phyloP scores from a whole-genome alignment of 2,113 vertebrate species.

The Cebus imitator region DNA sequence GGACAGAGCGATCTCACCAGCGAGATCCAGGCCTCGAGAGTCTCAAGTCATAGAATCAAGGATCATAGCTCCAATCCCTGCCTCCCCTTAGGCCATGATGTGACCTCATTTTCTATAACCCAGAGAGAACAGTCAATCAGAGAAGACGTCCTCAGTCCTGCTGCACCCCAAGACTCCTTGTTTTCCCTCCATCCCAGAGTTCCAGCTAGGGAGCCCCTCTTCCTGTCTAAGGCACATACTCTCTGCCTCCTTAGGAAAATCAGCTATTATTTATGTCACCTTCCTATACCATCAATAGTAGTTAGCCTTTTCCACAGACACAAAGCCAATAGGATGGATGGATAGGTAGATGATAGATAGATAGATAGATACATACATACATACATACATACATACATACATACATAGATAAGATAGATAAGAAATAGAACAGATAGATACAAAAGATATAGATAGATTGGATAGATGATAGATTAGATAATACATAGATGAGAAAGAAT shows the following conservation, averaged over 20 bases:
- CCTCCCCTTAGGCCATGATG: background rate
- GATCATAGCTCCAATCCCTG: background rate
- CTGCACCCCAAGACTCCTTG: fast-evolving
- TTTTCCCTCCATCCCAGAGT: background rate
- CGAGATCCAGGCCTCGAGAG: background rate
- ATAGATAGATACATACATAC: background rate
- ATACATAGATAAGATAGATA: no score
- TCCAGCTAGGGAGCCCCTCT: background rate
- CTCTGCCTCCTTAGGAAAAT: background rate
- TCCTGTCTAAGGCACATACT: background rate
- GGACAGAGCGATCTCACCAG: background rate
- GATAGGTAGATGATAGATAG: background rate
- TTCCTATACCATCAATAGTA: background rate
- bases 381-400: no score
- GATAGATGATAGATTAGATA: no score
- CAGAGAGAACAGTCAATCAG: background rate
- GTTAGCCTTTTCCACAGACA: background rate
- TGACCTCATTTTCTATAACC: background rate
- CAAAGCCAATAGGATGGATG: background rate
- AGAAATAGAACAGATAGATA: no score
- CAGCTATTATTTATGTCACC: background rate
- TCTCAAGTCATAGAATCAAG: background rate
- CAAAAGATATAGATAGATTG: no score
- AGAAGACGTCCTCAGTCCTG: background rate
- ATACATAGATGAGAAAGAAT: no score